These are phyloP conservation scores for Semicossyphus pulcher DNA, from an alignment of 2,113 vertebrate genomes.

Conservation along the genomic window DNA sequence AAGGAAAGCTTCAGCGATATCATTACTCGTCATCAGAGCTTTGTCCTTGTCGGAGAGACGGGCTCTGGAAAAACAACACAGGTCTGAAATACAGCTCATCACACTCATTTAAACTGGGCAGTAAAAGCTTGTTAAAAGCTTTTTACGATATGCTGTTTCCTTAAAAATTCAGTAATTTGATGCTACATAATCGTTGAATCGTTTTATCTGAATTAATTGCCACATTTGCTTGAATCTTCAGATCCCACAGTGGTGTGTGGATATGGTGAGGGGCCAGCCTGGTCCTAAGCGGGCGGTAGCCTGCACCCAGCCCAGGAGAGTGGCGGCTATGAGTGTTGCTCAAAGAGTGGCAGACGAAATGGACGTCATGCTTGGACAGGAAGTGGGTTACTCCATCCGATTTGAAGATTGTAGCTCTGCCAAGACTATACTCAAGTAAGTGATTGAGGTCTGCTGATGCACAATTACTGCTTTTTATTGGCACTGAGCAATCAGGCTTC, in stretches of 20 bases:
- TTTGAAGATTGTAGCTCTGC: constrained; percentile 99
- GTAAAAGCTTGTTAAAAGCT: not conserved
- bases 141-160: not conserved
- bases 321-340: constrained; percentile 97
- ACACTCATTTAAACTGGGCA: not conserved
- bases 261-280: constrained; percentile 91
- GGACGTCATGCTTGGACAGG: constrained; percentile 98
- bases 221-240: constrained; percentile 59
- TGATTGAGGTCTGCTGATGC: not conserved
- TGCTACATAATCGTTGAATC: too few species aligned
- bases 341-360: constrained; percentile 98
- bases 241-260: constrained; percentile 99
- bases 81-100: constrained; percentile 75
- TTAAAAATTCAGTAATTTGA: too few species aligned
- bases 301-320: constrained; percentile 95
- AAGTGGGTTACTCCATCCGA: constrained; percentile 96
- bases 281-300: constrained; percentile 95
- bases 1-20: constrained; percentile 97
- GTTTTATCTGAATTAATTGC: not conserved
- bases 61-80: constrained; percentile 99
- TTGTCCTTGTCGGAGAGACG: constrained; percentile 97
- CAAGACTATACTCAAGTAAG: constrained; percentile 97
- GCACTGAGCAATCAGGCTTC: not conserved
- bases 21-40: constrained; percentile 93
- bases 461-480: not conserved